Conservation (phyloP, 2,113 vertebrate genomes). For the Istiophorus platypterus region DNA sequence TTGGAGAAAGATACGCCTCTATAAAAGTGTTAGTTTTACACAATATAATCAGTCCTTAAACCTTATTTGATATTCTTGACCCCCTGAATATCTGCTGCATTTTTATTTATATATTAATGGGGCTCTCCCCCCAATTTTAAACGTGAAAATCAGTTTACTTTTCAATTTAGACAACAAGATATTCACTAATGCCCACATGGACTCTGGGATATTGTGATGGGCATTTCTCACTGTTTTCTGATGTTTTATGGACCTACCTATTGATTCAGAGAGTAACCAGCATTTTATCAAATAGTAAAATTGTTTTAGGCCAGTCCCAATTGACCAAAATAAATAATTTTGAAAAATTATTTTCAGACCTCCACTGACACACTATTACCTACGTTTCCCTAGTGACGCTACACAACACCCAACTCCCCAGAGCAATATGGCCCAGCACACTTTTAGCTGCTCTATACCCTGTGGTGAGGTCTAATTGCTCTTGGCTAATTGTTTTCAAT, state of each 20-base stretch:
- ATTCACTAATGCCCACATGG: too few species aligned
- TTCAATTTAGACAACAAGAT: too few species aligned
- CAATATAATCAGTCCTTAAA: not conserved
- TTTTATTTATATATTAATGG: not conserved
- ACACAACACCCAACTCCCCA: conserved; percentile 7
- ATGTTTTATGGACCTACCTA: not conserved
- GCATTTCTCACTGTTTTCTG: not conserved
- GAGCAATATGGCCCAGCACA: conserved; percentile 9
- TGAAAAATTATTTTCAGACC: not conserved
- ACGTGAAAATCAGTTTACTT: too few species aligned
- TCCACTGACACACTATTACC: not conserved
- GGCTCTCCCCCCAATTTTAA: not conserved
- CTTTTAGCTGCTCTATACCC: conserved; percentile 19
- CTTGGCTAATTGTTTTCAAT: conserved; percentile 52
- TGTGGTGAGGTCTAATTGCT: conserved; percentile 39
- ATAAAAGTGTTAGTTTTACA: not conserved
- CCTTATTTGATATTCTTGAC: not conserved
- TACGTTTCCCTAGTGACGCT: not conserved
- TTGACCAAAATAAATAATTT: not conserved
- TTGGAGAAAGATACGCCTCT: not conserved
- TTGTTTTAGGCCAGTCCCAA: not conserved
- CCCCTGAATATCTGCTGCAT: not conserved
- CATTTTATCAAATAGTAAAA: not conserved
- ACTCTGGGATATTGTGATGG: too few species aligned
- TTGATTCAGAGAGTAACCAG: not conserved